A percentile compares a stretch with the other conserved stretches of the same genome.
phyloP scores from a whole-genome alignment of 2,888 invertebrate genomes.

The Diaprepes abbreviatus region DNA sequence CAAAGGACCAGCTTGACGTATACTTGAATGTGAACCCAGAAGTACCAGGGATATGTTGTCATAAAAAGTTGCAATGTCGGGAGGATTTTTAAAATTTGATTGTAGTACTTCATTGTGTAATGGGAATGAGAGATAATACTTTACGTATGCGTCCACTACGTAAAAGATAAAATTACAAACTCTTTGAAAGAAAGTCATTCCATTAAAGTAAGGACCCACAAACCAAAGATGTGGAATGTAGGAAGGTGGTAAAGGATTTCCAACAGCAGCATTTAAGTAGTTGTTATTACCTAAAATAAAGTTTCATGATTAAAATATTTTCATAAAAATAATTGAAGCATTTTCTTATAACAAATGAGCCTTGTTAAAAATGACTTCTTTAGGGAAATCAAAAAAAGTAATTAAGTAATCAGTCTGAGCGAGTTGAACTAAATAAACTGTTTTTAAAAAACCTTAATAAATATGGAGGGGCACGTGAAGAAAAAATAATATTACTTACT shows the following conservation, averaged over 20 bases:
- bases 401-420: too few relatives aligned
- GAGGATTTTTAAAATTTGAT: background rate
- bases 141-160: slow-evolving; percentile 53
- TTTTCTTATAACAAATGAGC: too few relatives aligned
- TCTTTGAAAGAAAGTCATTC: slow-evolving; percentile 15
- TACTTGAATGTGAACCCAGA: slow-evolving; percentile 67
- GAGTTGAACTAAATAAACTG: too few relatives aligned
- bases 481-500: too few relatives aligned
- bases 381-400: too few relatives aligned
- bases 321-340: too few relatives aligned
- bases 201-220: slow-evolving; percentile 3
- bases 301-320: too few relatives aligned
- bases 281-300: slow-evolving; percentile 4
- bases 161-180: slow-evolving; percentile 7
- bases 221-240: slow-evolving; percentile 9
- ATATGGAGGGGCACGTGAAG: too few relatives aligned
- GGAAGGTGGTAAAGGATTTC: slow-evolving; percentile 16
- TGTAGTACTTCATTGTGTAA: slow-evolving; percentile 53
- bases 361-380: too few relatives aligned
- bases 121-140: slow-evolving; percentile 53
- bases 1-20: slow-evolving; percentile 67
- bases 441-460: too few relatives aligned
- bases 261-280: background rate
- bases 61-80: background rate
- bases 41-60: slow-evolving; percentile 54